These are phyloP conservation scores for Petroica traversi DNA, from an alignment of 2,113 vertebrate genomes.

Conservation along the genomic window DNA sequence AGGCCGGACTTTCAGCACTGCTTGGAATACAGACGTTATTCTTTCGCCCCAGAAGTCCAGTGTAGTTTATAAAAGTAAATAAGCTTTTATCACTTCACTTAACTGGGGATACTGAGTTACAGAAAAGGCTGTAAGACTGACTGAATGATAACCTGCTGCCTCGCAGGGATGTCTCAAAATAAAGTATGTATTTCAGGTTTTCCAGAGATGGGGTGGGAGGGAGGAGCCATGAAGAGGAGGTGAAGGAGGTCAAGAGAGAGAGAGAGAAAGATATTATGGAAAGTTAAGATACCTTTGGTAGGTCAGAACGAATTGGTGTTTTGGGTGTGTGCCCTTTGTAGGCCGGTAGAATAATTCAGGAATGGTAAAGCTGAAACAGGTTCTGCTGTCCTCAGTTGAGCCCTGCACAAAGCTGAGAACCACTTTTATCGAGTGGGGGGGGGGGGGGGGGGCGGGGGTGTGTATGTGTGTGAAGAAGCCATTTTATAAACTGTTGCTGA, in stretches of 20 bases:
- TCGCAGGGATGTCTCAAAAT: background rate
- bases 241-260: background rate
- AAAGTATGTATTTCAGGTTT: background rate
- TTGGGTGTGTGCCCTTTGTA: background rate
- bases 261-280: background rate
- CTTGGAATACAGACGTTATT: background rate
- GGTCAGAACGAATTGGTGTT: background rate
- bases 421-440: background rate
- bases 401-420: background rate
- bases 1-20: background rate
- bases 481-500: background rate
- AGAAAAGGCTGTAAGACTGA: background rate
- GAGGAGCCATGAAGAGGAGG: background rate
- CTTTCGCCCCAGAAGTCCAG: background rate
- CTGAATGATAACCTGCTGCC: background rate
- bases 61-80: background rate
- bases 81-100: background rate
- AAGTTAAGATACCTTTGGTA: background rate
- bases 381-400: background rate
- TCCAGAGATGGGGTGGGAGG: rapidly evolving
- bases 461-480: background rate
- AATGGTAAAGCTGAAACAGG: background rate
- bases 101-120: background rate
- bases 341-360: background rate
- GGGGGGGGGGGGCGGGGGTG: no score